These are phyloP conservation scores for Hypolimnas misippus DNA, from an alignment of 2,888 invertebrate genomes.

Conservation along the genomic window DNA sequence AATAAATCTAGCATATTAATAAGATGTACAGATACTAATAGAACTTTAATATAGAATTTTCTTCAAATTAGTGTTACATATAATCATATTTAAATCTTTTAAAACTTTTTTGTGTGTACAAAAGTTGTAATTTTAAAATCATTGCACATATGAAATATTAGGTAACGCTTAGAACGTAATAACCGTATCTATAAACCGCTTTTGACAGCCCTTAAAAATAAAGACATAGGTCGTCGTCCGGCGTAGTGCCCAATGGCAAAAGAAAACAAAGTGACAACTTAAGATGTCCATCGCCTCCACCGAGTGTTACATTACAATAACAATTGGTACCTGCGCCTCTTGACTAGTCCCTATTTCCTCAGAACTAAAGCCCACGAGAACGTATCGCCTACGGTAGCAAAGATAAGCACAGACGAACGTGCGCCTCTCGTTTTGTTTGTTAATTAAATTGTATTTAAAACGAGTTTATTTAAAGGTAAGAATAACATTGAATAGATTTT, in stretches of 20 bases:
- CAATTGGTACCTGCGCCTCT: constrained; percentile 52
- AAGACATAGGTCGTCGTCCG: constrained; percentile 70
- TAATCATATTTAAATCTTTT: no score
- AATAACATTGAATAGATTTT: constrained; percentile 22
- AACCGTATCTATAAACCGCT: background rate
- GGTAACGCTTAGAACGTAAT: no score
- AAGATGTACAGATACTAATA: no score
- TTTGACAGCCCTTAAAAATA: constrained; percentile 57
- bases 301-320: constrained; percentile 77
- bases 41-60: no score
- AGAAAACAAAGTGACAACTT: constrained; percentile 79
- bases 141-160: no score
- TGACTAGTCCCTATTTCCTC: constrained; percentile 50
- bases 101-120: no score
- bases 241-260: constrained; percentile 68
- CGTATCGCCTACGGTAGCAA: constrained; percentile 22
- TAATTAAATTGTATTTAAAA: constrained; percentile 62
- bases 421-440: constrained; percentile 56
- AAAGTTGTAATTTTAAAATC: no score
- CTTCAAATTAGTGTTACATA: no score
- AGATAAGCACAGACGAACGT: constrained; percentile 37
- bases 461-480: constrained; percentile 29
- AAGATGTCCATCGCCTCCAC: constrained; percentile 69
- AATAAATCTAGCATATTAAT: no score
- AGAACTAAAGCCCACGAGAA: constrained; percentile 50